phyloP scores from a whole-genome alignment of 2,797 vertebrate genomes.

The Brachymystax lenok region DNA sequence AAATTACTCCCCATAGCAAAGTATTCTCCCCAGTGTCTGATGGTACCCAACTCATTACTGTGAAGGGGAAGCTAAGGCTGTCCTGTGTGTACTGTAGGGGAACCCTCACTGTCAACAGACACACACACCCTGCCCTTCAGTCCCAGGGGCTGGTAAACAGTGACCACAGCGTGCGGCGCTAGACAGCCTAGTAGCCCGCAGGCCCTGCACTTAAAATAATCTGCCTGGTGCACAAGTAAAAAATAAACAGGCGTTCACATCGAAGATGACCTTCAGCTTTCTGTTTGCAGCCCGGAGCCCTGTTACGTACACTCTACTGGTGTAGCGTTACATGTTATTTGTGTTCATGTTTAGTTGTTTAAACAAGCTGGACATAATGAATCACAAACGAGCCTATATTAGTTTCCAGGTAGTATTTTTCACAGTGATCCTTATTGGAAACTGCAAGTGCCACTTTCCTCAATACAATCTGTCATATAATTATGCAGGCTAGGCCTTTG shows the following conservation, averaged over 20 bases:
- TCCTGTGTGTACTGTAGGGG: neutral
- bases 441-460: no score
- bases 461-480: no score
- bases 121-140: neutral
- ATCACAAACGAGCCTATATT: no score
- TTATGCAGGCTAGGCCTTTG: no score
- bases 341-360: constrained; percentile 1
- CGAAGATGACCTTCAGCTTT: constrained; percentile 28
- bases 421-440: no score
- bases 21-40: constrained; percentile 16
- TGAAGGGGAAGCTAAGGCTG: neutral
- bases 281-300: neutral
- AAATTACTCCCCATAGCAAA: constrained; percentile 21
- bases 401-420: no score
- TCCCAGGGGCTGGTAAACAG: constrained; percentile 41
- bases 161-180: constrained; percentile 12
- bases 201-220: constrained; percentile 51
- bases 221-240: constrained; percentile 24
- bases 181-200: constrained; percentile 15
- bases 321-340: constrained; percentile 12
- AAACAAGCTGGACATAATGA: neutral
- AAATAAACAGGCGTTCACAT: constrained; percentile 40
- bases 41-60: neutral
- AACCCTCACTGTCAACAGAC: neutral
- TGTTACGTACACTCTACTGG: constrained; percentile 4